phyloP scores from a whole-genome alignment of 1,140 invertebrate genomes.

The Drosophila orena region DNA sequence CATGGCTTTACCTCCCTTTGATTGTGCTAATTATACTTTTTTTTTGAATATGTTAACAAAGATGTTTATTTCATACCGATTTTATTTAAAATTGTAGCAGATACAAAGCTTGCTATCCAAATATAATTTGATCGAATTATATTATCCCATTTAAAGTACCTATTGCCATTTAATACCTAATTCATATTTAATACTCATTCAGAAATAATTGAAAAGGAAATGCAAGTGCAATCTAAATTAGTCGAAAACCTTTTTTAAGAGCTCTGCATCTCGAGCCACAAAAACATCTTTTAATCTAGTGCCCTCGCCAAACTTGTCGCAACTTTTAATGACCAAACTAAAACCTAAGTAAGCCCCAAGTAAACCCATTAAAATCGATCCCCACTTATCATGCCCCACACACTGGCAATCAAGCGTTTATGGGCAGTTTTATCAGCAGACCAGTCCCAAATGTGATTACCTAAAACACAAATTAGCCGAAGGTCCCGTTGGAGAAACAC shows the following conservation, averaged over 20 bases:
- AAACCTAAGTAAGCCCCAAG: constrained; percentile 17
- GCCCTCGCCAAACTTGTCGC: neutral
- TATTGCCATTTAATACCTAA: neutral
- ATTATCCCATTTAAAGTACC: neutral
- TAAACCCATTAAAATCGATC: constrained; percentile 33
- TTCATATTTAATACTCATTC: neutral
- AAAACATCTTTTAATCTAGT: constrained; percentile 38
- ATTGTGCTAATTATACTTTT: no score
- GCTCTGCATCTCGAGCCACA: neutral
- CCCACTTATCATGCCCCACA: constrained; percentile 36
- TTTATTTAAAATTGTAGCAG: no score
- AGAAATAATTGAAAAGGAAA: no score
- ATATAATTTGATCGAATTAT: no score
- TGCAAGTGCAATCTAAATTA: constrained; percentile 18
- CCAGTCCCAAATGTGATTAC: constrained; percentile 53
- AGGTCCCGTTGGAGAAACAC: constrained; percentile 34
- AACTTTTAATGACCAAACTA: constrained; percentile 26
- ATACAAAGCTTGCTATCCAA: no score
- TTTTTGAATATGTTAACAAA: no score
- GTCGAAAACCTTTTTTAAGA: neutral
- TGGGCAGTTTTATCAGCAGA: constrained; percentile 20
- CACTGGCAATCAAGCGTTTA: constrained; percentile 30
- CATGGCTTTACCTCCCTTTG: no score
- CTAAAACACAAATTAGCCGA: constrained; percentile 57
- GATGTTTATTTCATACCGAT: no score